phyloP scores from a whole-genome alignment of 1,140 invertebrate species.

The Frieseomelitta varia region DNA sequence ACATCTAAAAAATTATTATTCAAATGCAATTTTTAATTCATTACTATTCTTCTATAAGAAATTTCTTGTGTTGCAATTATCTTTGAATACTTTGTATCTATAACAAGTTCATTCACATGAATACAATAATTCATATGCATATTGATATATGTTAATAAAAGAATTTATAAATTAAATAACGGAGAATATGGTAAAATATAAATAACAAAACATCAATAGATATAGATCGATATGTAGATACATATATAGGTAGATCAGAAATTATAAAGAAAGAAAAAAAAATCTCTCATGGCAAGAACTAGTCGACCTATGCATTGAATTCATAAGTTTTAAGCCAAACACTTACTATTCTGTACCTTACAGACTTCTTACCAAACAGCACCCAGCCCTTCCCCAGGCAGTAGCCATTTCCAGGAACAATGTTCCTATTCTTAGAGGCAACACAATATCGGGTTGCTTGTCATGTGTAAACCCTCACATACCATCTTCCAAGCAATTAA shows the following conservation, averaged over 20 bases:
- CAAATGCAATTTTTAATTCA: neutral
- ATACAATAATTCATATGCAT: neutral
- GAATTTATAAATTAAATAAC: neutral
- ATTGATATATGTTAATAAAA: neutral
- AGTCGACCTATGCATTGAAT: neutral
- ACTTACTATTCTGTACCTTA: neutral
- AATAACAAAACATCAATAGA: neutral
- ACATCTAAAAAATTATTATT: slow-evolving; percentile 5
- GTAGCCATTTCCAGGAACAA: neutral
- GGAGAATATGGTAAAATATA: neutral
- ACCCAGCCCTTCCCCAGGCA: neutral
- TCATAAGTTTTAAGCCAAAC: neutral
- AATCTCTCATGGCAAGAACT: neutral
- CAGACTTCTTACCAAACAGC: neutral
- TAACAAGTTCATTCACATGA: neutral
- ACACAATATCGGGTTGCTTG: neutral
- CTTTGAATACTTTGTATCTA: neutral
- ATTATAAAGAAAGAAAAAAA: neutral
- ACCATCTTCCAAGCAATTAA: neutral
- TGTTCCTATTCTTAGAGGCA: neutral
- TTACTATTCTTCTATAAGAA: neutral
- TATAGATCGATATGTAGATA: neutral
- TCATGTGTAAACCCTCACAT: neutral
- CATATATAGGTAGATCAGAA: neutral
- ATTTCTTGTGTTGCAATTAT: neutral